A percentile compares a stretch with the other conserved stretches of the same genome.
phyloP scores from a whole-genome alignment of 1,140 invertebrate genomes.

The Aphelenchoides besseyi region DNA sequence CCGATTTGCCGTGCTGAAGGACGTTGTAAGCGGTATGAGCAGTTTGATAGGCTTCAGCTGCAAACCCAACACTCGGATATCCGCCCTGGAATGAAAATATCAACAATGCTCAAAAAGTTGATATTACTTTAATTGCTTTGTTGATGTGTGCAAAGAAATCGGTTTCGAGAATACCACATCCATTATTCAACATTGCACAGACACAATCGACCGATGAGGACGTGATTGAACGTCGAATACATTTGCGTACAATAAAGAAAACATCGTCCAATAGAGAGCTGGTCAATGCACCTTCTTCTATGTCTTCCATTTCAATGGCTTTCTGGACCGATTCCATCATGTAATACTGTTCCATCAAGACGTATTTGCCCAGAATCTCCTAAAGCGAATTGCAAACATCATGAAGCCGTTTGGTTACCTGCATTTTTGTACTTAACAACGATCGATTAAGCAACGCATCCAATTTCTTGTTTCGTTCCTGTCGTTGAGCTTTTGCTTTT shows the following conservation, averaged over 20 bases:
- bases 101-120: neutral
- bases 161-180: conserved; percentile 79
- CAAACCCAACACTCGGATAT: conserved; percentile 59
- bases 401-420: conserved; percentile 17
- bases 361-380: conserved; percentile 82
- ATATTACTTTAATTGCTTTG: conserved; percentile 71
- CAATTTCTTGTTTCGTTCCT: conserved; percentile 70
- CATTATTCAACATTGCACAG: conserved; percentile 93
- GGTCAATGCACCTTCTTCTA: conserved; percentile 72
- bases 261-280: conserved; percentile 95
- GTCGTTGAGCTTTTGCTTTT: conserved; percentile 64
- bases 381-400: conserved; percentile 68
- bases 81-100: conserved; percentile 70
- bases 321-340: conserved; percentile 91
- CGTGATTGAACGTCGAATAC: conserved; percentile 79
- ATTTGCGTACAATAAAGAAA: conserved; percentile 95
- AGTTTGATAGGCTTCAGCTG: conserved; percentile 59
- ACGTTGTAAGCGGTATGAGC: conserved; percentile 58
- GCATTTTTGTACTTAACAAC: conserved; percentile 41
- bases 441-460: conserved; percentile 47
- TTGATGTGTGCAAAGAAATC: conserved; percentile 77
- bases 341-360: conserved; percentile 89
- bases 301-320: conserved; percentile 80
- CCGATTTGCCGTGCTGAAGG: conserved; percentile 54
- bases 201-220: conserved; percentile 88